Evolutionary conservation across 2,797 vertebrate genomes (phyloP), one percentile per base, ranked within the genome.

Genomic region (Spondyliosoma cantharus): DNA sequence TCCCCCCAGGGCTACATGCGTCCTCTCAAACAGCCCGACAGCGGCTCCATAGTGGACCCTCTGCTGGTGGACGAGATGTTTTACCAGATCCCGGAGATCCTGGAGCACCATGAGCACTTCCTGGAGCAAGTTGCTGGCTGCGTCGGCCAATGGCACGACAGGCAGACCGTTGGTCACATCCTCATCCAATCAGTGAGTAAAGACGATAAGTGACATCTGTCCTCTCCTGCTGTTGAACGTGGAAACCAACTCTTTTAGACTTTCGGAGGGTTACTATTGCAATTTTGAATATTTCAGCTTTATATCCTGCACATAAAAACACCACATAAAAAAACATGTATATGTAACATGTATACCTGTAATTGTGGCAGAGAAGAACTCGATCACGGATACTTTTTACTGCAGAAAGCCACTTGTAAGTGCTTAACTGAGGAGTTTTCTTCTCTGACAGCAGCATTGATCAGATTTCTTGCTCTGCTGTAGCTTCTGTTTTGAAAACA

Each of bases 11-110:
- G 97, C 67, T 99, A 99, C 91, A 97, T 99, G 98, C 97, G 97
- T 91, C 97, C 98, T 0, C 93, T 99, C 90, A 99, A 99, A 90
- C 97, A 98, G 86, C 96, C 97, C 0, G 98, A 99, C 86, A 94
- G 97, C 32, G 94, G 96, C 0, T 81, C 95, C 84, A 95, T 99
- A 7, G 97, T 97, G 0, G 98, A 99, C 90, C 97, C 97, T 0
- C 95, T 96, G 0, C 94, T 99, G 90, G 98, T 99, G 89, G 98
- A 99, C 0, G 98, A 99, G 95, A 99, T 99, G 95, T 99, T 99
- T 2, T 96, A 96, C 90, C 98, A 99, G 94, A 98, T 99, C 90
- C 98, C 98, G 0, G 98, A 99, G 94, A 97, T 99, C 83, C 92
- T 99, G 92, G 97, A 98, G 85, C 97, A 99, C 91, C 98, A 99